These are phyloP conservation scores for Ptychadena robeensis DNA, from an alignment of 2,797 vertebrate species.

Conservation along the genomic window DNA sequence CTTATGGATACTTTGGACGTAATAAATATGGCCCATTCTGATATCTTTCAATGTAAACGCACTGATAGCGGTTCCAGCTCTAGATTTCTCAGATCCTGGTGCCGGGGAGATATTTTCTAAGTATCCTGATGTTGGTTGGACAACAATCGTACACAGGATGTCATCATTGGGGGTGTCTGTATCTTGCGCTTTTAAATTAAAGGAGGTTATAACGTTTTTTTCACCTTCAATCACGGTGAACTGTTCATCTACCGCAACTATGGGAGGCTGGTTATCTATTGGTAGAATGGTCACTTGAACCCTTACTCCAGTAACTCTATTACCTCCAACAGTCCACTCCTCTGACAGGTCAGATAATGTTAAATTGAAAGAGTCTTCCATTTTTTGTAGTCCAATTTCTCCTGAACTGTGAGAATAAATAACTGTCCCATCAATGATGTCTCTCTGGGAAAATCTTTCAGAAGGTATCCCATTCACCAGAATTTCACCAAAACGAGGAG, in stretches of 20 bases:
- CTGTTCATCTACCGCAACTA: constrained; percentile 82
- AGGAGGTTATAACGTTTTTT: constrained; percentile 80
- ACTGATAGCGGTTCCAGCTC: constrained; percentile 88
- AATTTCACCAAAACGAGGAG: constrained; percentile 85
- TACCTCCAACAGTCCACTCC: constrained; percentile 88
- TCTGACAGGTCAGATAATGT: constrained; percentile 90
- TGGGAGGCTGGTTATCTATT: constrained; percentile 89
- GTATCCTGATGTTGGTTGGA: constrained; percentile 90
- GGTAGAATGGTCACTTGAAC: constrained; percentile 94
- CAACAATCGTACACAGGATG: constrained; percentile 91
- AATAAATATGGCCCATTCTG: constrained; percentile 87
- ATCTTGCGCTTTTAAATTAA: constrained; percentile 85
- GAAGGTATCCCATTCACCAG: constrained; percentile 83
- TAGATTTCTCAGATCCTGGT: constrained; percentile 94
- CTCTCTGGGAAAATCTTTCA: constrained; percentile 87
- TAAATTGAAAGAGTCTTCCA: constrained; percentile 90
- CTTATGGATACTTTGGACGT: constrained; percentile 94
- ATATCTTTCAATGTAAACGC: constrained; percentile 95
- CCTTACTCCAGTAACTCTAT: constrained; percentile 84
- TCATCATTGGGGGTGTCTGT: constrained; percentile 86
- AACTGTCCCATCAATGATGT: constrained; percentile 89
- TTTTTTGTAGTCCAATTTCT: constrained; percentile 86
- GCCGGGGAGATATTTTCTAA: constrained; percentile 95
- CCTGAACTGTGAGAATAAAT: constrained; percentile 89
- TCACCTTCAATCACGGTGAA: constrained; percentile 86